phyloP scores from a whole-genome alignment of 2,888 invertebrate genomes.

The Acanthacorydalis orientalis region DNA sequence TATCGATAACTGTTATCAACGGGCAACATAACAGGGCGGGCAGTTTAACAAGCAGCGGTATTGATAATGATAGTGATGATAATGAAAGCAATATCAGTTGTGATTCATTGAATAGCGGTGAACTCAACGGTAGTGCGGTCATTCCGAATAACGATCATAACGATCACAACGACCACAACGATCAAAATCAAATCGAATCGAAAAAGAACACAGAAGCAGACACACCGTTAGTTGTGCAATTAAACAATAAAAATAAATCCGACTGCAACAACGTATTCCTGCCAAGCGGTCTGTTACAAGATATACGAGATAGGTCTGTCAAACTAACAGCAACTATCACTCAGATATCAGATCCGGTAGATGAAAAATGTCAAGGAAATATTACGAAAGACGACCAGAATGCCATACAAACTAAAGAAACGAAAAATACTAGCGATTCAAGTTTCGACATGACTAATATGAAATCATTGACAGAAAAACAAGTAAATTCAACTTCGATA shows the following conservation, averaged over 20 bases:
- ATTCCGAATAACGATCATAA: not conserved
- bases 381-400: too few relatives aligned
- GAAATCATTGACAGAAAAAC: not conserved
- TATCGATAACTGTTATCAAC: constrained; percentile 38
- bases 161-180: constrained; percentile 11
- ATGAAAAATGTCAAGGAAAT: not conserved
- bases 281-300: constrained; percentile 48
- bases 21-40: constrained; percentile 33
- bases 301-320: constrained; percentile 47
- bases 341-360: not conserved
- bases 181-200: constrained; percentile 23
- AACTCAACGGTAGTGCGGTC: constrained; percentile 22
- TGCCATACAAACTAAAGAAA: too few relatives aligned
- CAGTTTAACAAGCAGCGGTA: constrained; percentile 43
- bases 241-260: constrained; percentile 11
- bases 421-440: too few relatives aligned
- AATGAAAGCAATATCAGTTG: constrained; percentile 61
- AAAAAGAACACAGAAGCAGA: constrained; percentile 24
- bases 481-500: not conserved
- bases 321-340: constrained; percentile 24
- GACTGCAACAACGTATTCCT: constrained; percentile 35
- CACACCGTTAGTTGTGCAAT: constrained; percentile 16
- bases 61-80: constrained; percentile 43
- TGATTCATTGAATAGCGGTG: constrained; percentile 63
- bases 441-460: too few relatives aligned